phyloP scores from a whole-genome alignment of 1,140 invertebrate species.

The Apis mellifera region Amel_HAv3.1 CM009936.2:2298501-2299000 shows the following conservation, averaged over 20 bases:
- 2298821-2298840: not conserved
- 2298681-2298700: not conserved
- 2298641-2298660: not conserved
- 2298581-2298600: no score
- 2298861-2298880: no score
- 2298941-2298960: no score
- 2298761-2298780: conserved; percentile 12
- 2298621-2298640: not conserved
- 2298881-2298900: no score
- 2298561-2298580: no score
- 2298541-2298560: no score
- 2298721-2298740: not conserved
- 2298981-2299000: not conserved
- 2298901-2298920: not conserved
- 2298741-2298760: not conserved
- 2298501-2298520: no score
- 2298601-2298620: no score
- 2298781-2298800: conserved; percentile 1
- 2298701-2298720: not conserved
- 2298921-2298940: conserved; percentile 27
- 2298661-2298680: not conserved
- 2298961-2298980: not conserved
- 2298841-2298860: not conserved
- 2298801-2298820: not conserved
- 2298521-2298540: no score